phyloP scores from a whole-genome alignment of 2,797 vertebrate genomes.

The Menidia menidia region DNA sequence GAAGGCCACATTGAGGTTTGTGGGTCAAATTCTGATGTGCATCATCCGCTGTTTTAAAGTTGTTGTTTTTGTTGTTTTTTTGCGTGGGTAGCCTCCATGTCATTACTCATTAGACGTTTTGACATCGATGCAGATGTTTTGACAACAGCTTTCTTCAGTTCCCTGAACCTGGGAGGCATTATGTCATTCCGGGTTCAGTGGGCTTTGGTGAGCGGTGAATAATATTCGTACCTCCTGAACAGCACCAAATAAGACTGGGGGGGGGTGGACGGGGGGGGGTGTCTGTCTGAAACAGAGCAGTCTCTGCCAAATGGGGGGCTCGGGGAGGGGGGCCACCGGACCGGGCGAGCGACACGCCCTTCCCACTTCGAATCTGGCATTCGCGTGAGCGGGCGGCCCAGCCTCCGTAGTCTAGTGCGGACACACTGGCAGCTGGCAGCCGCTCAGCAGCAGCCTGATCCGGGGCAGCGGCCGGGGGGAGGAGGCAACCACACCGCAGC shows the following conservation, averaged over 20 bases:
- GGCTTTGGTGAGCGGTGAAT: no score
- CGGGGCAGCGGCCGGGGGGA: slow-evolving; percentile 70
- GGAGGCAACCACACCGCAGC: slow-evolving; percentile 71
- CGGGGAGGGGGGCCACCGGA: slow-evolving; percentile 45
- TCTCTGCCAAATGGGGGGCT: not conserved
- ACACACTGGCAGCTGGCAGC: slow-evolving; percentile 4
- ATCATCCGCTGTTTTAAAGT: slow-evolving; percentile 12
- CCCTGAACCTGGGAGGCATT: no score
- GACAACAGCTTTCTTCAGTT: no score
- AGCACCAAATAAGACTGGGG: no score
- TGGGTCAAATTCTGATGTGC: slow-evolving; percentile 32
- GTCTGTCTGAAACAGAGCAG: not conserved
- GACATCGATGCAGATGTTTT: no score
- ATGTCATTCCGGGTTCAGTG: no score
- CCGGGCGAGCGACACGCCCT: slow-evolving; percentile 50
- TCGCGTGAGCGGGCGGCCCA: slow-evolving; percentile 7
- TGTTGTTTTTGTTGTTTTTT: not conserved
- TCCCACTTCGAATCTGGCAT: slow-evolving; percentile 21
- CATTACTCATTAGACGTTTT: no score
- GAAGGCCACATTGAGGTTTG: slow-evolving; percentile 34
- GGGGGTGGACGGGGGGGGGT: no score
- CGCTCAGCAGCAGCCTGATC: slow-evolving; percentile 41
- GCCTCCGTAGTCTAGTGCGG: slow-evolving; percentile 17
- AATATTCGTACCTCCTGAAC: no score
- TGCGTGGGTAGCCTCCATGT: no score